Evolutionary conservation across 2,113 vertebrate genomes (phyloP).

Genomic region (Trinectes maculatus): DNA sequence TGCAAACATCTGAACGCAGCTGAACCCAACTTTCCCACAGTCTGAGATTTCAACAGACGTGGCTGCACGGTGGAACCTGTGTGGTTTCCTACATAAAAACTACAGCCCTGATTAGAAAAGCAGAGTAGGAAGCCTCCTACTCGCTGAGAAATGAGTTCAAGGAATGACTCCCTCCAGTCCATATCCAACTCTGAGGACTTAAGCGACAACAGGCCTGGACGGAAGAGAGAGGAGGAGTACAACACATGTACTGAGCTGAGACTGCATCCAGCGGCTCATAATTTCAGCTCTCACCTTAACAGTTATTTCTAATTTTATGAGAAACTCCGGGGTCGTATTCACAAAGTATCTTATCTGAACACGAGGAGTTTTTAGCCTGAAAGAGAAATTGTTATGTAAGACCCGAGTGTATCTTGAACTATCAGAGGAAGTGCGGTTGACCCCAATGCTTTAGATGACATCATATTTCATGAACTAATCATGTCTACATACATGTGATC

Average conservation of each 20-base stretch:
- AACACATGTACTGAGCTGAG: not conserved
- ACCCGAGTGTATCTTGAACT: not conserved
- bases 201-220: slow-evolving; percentile 64
- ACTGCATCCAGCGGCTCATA: not conserved
- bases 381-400: not conserved
- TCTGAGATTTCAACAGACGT: slow-evolving; percentile 61
- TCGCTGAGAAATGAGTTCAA: slow-evolving; percentile 68
- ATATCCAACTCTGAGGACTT: slow-evolving; percentile 43
- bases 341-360: not conserved
- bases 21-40: slow-evolving; percentile 74
- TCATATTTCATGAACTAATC: slow-evolving; percentile 3
- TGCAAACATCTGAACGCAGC: slow-evolving; percentile 44
- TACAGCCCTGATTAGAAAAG: slow-evolving; percentile 77
- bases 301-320: not conserved
- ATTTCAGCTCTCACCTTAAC: not conserved
- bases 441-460: not conserved
- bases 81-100: slow-evolving; percentile 57
- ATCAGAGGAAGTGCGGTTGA: not conserved
- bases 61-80: slow-evolving; percentile 47
- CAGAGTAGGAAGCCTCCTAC: slow-evolving; percentile 77
- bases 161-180: slow-evolving; percentile 65
- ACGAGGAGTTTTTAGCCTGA: not conserved
- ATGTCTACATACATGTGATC: not conserved
- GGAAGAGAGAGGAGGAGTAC: slow-evolving; percentile 52
- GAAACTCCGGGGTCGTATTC: not conserved